These are phyloP conservation scores for Rousettus madagascariensis DNA, from an alignment of 2,797 vertebrate genomes.

Conservation along the genomic window DNA sequence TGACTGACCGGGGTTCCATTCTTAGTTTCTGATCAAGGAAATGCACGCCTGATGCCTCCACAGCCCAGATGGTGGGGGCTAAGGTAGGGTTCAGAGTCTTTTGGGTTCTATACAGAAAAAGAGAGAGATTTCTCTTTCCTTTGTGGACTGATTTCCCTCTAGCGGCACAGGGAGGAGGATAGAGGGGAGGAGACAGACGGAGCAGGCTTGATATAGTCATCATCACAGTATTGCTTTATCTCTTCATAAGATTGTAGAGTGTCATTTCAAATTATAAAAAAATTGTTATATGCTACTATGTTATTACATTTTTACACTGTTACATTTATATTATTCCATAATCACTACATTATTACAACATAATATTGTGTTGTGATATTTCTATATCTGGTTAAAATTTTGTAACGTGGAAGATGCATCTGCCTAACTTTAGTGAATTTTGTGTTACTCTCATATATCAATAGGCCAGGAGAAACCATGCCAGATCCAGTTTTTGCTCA, in stretches of 20 bases:
- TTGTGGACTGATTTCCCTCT: neutral
- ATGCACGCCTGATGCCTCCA: neutral
- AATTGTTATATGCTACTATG: neutral
- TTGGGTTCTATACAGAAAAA: neutral
- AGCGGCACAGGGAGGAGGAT: neutral
- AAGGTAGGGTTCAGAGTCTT: neutral
- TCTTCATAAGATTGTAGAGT: neutral
- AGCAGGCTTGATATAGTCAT: neutral
- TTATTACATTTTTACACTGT: neutral
- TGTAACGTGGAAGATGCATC: neutral
- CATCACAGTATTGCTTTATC: neutral
- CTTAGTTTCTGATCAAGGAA: neutral
- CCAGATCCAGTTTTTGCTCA: neutral
- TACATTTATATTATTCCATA: neutral
- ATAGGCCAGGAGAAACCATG: neutral
- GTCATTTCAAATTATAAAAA: neutral
- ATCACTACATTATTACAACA: neutral
- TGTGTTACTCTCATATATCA: neutral
- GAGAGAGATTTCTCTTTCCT: neutral
- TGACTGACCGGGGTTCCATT: neutral
- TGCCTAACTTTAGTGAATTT: conserved; percentile 23
- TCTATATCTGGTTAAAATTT: conserved; percentile 2
- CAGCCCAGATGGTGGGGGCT: neutral
- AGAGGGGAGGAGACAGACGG: neutral
- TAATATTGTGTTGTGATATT: neutral